Evolutionary conservation across 2,113 vertebrate genomes (phyloP).

Genomic region (Ameiurus melas): DNA sequence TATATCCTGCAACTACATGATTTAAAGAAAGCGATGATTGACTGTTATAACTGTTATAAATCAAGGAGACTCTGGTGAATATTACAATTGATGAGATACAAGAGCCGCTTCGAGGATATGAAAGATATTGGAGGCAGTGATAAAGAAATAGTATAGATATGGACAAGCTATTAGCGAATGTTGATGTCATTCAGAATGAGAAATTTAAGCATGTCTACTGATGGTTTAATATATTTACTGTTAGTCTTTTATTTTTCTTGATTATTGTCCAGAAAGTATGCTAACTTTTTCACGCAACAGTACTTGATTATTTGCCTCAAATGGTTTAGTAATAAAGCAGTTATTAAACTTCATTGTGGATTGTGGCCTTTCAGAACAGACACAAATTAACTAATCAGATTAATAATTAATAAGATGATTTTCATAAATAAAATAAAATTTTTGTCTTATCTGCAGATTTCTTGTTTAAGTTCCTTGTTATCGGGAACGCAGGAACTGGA

Average conservation of each 20-base stretch:
- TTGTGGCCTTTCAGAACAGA: not conserved
- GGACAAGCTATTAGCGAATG: not conserved
- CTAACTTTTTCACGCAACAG: not conserved
- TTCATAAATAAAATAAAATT: not conserved
- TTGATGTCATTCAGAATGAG: not conserved
- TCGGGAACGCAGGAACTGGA: slow-evolving; percentile 90
- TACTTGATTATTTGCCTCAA: not conserved
- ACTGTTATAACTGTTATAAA: not conserved
- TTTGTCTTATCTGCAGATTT: slow-evolving; percentile 76
- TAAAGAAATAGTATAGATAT: not conserved
- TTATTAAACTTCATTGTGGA: not conserved
- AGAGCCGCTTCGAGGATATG: not conserved
- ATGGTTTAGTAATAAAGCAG: not conserved
- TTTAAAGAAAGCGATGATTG: not conserved
- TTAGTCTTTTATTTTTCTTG: not conserved
- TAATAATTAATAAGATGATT: not conserved
- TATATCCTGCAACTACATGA: not conserved
- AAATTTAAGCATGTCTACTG: not conserved
- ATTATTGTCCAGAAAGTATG: not conserved
- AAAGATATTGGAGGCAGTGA: not conserved
- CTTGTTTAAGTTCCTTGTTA: slow-evolving; percentile 93
- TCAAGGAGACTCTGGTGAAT: not conserved
- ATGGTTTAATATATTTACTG: not conserved
- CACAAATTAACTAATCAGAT: not conserved
- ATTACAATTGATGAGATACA: not conserved